Evolutionary conservation across 2,888 invertebrate species (phyloP).

Genomic region (Bombylius major): DNA sequence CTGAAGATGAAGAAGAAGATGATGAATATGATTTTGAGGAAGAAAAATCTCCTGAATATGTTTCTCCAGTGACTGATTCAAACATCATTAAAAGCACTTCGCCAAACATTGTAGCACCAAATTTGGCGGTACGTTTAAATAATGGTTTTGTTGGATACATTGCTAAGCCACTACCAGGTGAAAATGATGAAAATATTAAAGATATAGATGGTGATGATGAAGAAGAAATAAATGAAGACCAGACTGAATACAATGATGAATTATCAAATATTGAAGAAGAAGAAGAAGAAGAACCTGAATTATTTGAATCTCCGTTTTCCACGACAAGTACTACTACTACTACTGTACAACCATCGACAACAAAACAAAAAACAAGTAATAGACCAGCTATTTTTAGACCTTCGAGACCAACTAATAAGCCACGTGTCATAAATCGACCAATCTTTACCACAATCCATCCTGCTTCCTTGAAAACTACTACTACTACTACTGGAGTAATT

Average conservation of each 20-base stretch:
- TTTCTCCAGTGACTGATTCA: too few species aligned
- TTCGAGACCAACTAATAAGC: constrained; percentile 19
- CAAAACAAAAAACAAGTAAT: constrained; percentile 7
- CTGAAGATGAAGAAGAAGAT: neutral
- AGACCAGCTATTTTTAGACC: constrained; percentile 6
- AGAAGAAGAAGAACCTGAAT: constrained; percentile 11
- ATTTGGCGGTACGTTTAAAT: constrained; percentile 7
- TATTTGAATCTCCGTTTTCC: constrained; percentile 14
- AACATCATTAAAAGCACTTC: neutral
- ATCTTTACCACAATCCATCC: constrained; percentile 26
- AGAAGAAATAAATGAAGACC: constrained; percentile 6
- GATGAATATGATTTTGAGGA: neutral
- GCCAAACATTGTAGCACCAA: neutral
- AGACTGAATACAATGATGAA: constrained; percentile 9
- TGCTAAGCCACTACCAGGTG: constrained; percentile 14
- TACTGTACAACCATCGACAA: neutral
- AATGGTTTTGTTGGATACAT: constrained; percentile 13
- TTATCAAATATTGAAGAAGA: constrained; percentile 15
- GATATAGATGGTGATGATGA: constrained; percentile 7
- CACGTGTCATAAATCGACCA: constrained; percentile 28
- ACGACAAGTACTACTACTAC: constrained; percentile 16
- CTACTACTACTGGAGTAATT: constrained; percentile 17
- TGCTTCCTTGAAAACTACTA: constrained; percentile 22
- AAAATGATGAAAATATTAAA: constrained; percentile 11
- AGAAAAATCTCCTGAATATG: too few species aligned